Evolutionary conservation across 2,113 vertebrate species (phyloP), one percentile per base, ranked within the genome.

Genomic region (Natator depressus): DNA sequence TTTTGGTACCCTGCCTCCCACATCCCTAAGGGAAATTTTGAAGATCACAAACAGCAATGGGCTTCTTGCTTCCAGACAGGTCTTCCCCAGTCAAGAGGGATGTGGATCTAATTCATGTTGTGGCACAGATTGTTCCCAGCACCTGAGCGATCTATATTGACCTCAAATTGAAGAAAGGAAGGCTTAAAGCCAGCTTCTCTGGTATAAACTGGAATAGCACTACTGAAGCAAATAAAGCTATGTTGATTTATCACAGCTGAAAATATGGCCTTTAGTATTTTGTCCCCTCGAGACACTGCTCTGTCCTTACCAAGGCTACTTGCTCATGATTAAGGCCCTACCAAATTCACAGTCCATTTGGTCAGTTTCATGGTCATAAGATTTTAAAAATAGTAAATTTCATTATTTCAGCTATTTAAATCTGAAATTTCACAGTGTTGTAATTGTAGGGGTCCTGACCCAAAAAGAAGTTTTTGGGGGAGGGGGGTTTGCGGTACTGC

Each of bases 1-100:
- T 19, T 82, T 27, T 12, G 10, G 1, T 8, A 76, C 11, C 17
- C 5, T 0, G 0, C 0, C 0, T 2, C 3, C 79, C 47, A 86
- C 13, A 55, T 5, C 82, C 84, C 35, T 83, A 24, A 49, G 87
- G 55, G 6, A 13, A 20, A 79, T 6, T 13, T 1, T 88, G 62
- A 91, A 92, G 78, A 69, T 19, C n/a, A 83, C 54, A 84, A 2
- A 24, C 8, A 42, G 38, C 4, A 59, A 29, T 59, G 55, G 24
- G 25, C 25, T 10, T 59, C 25, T 59, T 59, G 51, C 47, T 92
- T 75, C 8, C 8, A 55, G 29, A 13, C n/a, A 46, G 16, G 29
- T 12, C 62, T 87, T 87, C 2, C 3, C 0, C 12, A 17, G 2
- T 16, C 69, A n/a, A 1, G 25, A 29, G 82, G 38, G 16, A 69